These are phyloP conservation scores for Vidua chalybeata DNA, from an alignment of 2,113 vertebrate genomes.

Conservation along the genomic window DNA sequence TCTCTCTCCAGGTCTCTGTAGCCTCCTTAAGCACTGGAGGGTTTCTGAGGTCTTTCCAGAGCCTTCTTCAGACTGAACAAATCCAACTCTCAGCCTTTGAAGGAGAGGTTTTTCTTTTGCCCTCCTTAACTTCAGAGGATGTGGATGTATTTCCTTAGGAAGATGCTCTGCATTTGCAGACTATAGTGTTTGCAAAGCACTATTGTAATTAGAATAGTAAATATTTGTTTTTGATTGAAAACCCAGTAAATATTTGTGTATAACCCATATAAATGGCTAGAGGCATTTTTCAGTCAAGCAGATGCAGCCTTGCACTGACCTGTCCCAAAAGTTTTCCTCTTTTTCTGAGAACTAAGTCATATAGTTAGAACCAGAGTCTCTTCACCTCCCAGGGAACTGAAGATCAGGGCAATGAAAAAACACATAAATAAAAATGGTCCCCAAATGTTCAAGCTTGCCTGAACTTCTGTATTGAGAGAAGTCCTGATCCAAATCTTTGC, in stretches of 20 bases:
- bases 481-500: neutral
- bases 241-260: constrained; percentile 18
- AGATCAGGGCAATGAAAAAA: neutral
- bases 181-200: neutral
- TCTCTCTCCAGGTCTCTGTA: neutral
- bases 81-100: neutral
- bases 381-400: neutral
- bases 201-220: constrained; percentile 28
- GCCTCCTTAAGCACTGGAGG: neutral
- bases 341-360: neutral
- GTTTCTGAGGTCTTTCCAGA: neutral
- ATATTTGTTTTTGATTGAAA: constrained; percentile 51
- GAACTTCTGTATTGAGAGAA: neutral
- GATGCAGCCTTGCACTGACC: neutral
- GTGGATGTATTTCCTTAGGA: constrained; percentile 22
- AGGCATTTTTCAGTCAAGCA: neutral
- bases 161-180: constrained; percentile 1
- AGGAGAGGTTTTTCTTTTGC: neutral
- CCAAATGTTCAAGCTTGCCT: neutral
- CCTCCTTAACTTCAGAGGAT: neutral
- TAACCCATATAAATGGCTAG: neutral
- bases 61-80: neutral
- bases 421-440: neutral
- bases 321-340: neutral
- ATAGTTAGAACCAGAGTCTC: neutral